Conservation (phyloP, 2,113 vertebrate genomes). For the Macquaria ambigua region DNA sequence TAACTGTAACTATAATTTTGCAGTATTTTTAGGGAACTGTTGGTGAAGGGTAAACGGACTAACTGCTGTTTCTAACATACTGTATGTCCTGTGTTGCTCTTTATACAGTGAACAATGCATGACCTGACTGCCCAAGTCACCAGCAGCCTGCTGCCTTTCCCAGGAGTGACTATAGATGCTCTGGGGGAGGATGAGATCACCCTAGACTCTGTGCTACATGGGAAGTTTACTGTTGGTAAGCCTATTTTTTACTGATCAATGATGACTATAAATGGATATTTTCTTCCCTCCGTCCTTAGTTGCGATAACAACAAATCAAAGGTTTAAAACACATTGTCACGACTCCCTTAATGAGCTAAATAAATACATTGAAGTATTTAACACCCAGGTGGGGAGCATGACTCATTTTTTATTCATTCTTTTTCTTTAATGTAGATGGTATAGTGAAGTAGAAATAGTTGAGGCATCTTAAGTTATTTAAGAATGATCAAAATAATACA, state of each 20-base stretch:
- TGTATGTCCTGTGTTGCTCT: constrained; percentile 24
- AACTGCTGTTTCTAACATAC: constrained; percentile 1
- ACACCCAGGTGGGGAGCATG: neutral
- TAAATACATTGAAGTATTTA: neutral
- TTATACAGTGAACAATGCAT: constrained; percentile 87
- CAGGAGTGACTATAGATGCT: constrained; percentile 90
- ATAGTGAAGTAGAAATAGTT: too few species aligned
- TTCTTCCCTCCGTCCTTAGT: neutral
- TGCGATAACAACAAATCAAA: neutral
- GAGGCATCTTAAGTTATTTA: too few species aligned
- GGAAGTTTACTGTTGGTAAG: constrained; percentile 92
- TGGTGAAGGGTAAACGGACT: neutral
- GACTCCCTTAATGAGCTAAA: neutral
- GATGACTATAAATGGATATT: neutral
- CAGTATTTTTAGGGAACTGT: neutral
- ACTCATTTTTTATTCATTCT: neutral
- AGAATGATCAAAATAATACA: too few species aligned
- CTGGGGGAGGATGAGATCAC: constrained; percentile 92
- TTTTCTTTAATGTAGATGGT: too few species aligned
- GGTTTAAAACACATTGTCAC: neutral
- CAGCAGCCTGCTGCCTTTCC: constrained; percentile 93
- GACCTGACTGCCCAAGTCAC: constrained; percentile 92
- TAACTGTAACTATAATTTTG: neutral
- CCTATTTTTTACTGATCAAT: neutral
- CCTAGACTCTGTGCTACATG: constrained; percentile 88